Evolutionary conservation across 2,797 vertebrate species (phyloP), one percentile per base, ranked within the genome.

Genomic region (Lemur catta): DNA sequence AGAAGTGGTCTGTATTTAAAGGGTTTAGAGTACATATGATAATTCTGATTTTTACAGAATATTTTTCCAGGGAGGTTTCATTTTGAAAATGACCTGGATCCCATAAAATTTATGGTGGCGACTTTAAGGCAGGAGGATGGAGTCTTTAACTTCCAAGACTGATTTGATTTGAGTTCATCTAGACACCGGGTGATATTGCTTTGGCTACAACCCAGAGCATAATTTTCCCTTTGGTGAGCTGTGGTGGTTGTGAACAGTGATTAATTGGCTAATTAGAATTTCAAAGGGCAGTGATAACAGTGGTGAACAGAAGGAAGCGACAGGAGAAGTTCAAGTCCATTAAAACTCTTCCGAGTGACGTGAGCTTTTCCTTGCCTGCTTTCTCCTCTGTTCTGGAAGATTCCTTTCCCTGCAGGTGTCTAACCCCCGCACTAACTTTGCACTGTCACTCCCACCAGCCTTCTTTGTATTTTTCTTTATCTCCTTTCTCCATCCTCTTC

Each of bases 231-330:
- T 79, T 69, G 41, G 87, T 94, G 93, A 91, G 48, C 79, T 52
- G 33, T 0, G 2, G 89, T 80, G 61, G 18, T 81, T 92, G 22
- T 52, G 85, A 91, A 87, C 84, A 65, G 81, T 91, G 92, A 92
- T 93, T 93, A 93, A 95, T 72, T 93, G 67, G 76, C 95, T 97
- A 81, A 95, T 95, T 96, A 89, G 91, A 97, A 97, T 96, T 97
- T 95, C 96, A 94, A 96, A 97, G 95, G 48, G 61, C 65, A 87
- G 55, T 57, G 84, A 71, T 79, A 89, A 80, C 95, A 81, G 65
- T n/a, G 24, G 35, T 30, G 84, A 92, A 22, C 38, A 65, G 72
- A 89, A 91, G 71, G 76, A 89, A 48, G 48, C 22, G 52, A 80
- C 55, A 43, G 30, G 79, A 89, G 46, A 89, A 93, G 85, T 95